Base-by-base conservation (phyloP, 2,113 vertebrate species). In the Laticauda laticaudata region DNA sequence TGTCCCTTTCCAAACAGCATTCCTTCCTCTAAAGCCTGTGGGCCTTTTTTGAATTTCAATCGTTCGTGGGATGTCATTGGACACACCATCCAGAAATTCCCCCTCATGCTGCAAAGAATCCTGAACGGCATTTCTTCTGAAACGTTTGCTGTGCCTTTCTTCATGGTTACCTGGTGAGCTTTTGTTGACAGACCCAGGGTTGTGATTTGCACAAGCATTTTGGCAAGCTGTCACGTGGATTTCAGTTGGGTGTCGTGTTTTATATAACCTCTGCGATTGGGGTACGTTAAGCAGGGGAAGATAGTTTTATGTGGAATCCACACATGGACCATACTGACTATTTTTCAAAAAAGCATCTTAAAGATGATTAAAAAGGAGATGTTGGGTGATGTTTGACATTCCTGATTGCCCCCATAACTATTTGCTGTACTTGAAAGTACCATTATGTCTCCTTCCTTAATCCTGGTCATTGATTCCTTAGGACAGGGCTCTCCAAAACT, bases 111-210 rank as follows among this genome's bases (percentile, higher is more conserved):
- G 91, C 94, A 93, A 93, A n/a, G 93, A 0, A 2, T 99, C n/a
- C 90, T 99, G 81, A 86, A 93, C 0, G 93, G 97, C 12, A 45
- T 99, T 87, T 97, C 97, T 0, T 99, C 99, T 0, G 99, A 99
- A 97, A 98, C 98, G 24, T 99, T 99, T 10, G 99, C 98, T 0
- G 98, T 99, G 10, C 98, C 98, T 90, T 98, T 99, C 96, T 99
- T 99, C 95, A 97, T 99, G 64, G 93, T 99, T n/a, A 96, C 98
- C 29, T 99, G 99, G 99, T 99, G 89, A 95, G 98, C 34, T 21
- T 81, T 39, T 20, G 69, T 34, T 8, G 69, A 39, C 34, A 39
- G 69, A 81, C 69, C 5, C 69, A 39, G 15, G 69, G 5, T 14
- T 20, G 14, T 4, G 29, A 15, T 69, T 69, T 2, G 29, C 64